Percentiles rank a stretch among this genome's conserved stretches.
Conservation (phyloP, 2,113 vertebrate genomes). For the Cinclus cinclus region DNA sequence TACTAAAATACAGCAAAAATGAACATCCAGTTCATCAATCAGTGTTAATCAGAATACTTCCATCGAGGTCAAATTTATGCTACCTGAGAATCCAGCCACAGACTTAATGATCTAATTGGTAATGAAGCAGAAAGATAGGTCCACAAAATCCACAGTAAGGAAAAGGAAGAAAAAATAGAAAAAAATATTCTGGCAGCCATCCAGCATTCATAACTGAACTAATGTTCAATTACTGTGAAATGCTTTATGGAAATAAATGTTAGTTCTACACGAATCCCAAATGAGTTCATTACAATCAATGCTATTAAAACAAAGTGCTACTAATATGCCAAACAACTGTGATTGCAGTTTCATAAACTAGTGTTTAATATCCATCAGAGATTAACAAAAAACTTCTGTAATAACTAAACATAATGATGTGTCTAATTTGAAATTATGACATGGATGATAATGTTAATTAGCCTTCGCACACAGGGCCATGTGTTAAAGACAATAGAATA, state of each 20-base stretch:
- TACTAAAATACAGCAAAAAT: not conserved
- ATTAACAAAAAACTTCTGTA: not conserved
- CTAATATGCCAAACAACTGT: slow-evolving; percentile 50
- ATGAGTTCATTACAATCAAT: slow-evolving; percentile 57
- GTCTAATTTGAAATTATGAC: slow-evolving; percentile 44
- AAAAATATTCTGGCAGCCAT: slow-evolving; percentile 21
- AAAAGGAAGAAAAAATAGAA: not conserved
- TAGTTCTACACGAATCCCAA: slow-evolving; percentile 59
- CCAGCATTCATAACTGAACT: slow-evolving; percentile 38
- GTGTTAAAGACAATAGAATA: not conserved
- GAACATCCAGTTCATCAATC: not conserved
- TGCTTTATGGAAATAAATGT: slow-evolving; percentile 64
- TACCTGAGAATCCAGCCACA: not conserved
- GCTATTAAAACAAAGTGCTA: slow-evolving; percentile 56
- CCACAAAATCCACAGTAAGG: not conserved
- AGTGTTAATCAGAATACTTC: not conserved
- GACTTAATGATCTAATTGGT: not conserved
- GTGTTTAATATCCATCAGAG: slow-evolving; percentile 39
- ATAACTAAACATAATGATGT: slow-evolving; percentile 31
- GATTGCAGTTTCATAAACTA: slow-evolving; percentile 30
- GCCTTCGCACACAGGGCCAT: not conserved
- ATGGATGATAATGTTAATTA: slow-evolving; percentile 21
- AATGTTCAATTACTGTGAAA: slow-evolving; percentile 60
- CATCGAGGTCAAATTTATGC: not conserved
- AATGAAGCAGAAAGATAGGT: slow-evolving; percentile 11